Conservation (phyloP, 2,888 invertebrate genomes). For the Pyralis farinalis region DNA sequence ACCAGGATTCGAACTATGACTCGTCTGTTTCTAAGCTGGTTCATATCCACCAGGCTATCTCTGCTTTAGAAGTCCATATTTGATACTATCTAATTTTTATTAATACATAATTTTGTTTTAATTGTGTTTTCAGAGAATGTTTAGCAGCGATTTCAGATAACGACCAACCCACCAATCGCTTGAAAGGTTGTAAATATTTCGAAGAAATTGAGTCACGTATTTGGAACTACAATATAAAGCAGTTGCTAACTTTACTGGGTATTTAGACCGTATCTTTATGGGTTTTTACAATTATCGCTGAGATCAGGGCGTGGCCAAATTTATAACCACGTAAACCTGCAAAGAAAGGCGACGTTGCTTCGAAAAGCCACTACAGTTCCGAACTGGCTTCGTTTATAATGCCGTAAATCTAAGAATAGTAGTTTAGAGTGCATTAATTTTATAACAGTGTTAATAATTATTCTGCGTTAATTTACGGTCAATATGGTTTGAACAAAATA, state of each 20-base stretch:
- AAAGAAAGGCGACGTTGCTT: conserved; percentile 30
- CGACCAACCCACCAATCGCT: neutral
- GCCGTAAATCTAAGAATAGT: conserved; percentile 27
- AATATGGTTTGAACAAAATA: no score
- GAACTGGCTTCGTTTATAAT: conserved; percentile 20
- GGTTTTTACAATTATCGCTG: conserved; percentile 47
- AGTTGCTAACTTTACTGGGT: conserved; percentile 22
- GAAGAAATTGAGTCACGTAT: conserved; percentile 14
- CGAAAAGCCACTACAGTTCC: conserved; percentile 30
- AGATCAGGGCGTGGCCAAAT: conserved; percentile 47
- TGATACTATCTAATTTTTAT: no score
- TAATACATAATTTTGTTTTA: no score
- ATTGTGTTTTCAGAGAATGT: no score
- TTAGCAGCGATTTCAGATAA: no score
- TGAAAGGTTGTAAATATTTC: conserved; percentile 6
- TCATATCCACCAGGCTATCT: no score
- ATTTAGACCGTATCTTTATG: conserved; percentile 41
- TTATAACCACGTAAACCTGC: conserved; percentile 48
- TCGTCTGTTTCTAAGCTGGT: no score
- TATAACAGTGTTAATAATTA: neutral
- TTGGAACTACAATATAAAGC: conserved; percentile 11
- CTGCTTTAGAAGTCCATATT: no score
- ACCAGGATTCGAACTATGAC: no score
- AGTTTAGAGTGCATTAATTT: neutral
- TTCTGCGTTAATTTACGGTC: neutral